These are phyloP conservation scores for Scaptomyza hsui DNA, from an alignment of 1,140 invertebrate species.

Conservation along the genomic window DNA sequence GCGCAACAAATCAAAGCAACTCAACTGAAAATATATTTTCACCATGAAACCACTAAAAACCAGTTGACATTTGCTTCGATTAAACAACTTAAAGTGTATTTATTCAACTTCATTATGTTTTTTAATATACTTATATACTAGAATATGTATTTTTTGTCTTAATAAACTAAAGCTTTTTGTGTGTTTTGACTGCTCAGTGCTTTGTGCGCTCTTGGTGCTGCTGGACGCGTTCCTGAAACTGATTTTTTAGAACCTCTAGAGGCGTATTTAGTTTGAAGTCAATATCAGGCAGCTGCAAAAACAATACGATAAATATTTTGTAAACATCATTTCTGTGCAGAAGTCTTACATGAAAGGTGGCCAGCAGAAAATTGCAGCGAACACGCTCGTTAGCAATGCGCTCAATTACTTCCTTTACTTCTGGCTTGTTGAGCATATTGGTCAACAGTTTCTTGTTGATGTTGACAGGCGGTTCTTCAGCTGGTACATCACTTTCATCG, in stretches of 20 bases:
- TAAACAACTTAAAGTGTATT: not conserved
- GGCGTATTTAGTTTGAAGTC: constrained; percentile 55
- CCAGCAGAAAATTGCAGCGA: constrained; percentile 64
- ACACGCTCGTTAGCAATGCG: constrained; percentile 59
- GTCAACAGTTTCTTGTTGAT: not conserved
- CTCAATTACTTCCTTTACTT: constrained; percentile 40
- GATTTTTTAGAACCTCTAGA: constrained; percentile 12
- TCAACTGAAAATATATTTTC: too few relatives aligned
- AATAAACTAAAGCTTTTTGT: not conserved
- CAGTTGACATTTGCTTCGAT: not conserved
- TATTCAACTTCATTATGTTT: not conserved
- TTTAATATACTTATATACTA: too few relatives aligned
- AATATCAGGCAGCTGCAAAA: constrained; percentile 58
- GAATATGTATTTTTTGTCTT: too few relatives aligned
- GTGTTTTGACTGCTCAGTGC: not conserved
- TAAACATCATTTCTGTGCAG: not conserved
- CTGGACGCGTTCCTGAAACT: constrained; percentile 53
- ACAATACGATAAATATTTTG: not conserved
- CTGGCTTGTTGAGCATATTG: constrained; percentile 21
- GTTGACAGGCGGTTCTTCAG: constrained; percentile 1
- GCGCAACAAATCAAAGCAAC: constrained; percentile 2
- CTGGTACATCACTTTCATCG: not conserved
- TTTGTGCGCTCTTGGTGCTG: constrained; percentile 18
- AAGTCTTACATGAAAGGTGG: constrained; percentile 50
- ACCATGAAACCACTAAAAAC: not conserved